These are phyloP conservation scores for Cebidichthys violaceus DNA, from an alignment of 2,113 vertebrate species.

Conservation along the genomic window DNA sequence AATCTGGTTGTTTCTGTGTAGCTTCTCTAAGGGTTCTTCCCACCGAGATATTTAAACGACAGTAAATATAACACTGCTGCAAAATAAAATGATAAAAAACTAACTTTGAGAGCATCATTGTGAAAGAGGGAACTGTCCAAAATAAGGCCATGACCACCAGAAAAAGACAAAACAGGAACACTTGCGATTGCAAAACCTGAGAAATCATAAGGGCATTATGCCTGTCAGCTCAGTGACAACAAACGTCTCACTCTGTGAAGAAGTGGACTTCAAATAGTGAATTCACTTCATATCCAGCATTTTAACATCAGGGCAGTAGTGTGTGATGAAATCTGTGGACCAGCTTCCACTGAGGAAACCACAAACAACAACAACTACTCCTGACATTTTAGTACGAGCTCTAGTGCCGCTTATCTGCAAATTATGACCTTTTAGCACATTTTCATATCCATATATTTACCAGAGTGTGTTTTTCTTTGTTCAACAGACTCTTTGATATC, in stretches of 20 bases:
- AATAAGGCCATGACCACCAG: slow-evolving; percentile 57
- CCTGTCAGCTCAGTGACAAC: neutral
- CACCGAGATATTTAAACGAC: neutral
- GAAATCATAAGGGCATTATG: slow-evolving; percentile 25
- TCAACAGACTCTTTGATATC: slow-evolving; percentile 72
- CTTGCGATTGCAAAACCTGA: slow-evolving; percentile 72
- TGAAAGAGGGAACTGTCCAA: slow-evolving; percentile 63
- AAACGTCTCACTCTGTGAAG: neutral
- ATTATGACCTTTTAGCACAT: slow-evolving; percentile 18
- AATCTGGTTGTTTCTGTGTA: neutral
- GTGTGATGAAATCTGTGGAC: neutral
- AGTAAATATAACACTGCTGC: slow-evolving; percentile 6
- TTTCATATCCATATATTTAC: slow-evolving; percentile 22
- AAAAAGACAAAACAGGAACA: slow-evolving; percentile 75
- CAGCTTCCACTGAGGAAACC: neutral
- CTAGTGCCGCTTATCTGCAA: neutral
- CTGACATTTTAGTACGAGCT: neutral
- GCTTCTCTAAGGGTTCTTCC: neutral
- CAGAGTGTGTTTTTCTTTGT: slow-evolving; percentile 59
- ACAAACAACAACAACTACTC: neutral
- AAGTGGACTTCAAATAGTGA: neutral
- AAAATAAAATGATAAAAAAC: slow-evolving; percentile 2
- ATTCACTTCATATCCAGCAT: slow-evolving; percentile 1
- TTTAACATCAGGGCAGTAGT: neutral
- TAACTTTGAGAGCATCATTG: neutral